Base-by-base conservation (phyloP, 2,888 invertebrate species). In the Ceratothoa steindachneri region DNA sequence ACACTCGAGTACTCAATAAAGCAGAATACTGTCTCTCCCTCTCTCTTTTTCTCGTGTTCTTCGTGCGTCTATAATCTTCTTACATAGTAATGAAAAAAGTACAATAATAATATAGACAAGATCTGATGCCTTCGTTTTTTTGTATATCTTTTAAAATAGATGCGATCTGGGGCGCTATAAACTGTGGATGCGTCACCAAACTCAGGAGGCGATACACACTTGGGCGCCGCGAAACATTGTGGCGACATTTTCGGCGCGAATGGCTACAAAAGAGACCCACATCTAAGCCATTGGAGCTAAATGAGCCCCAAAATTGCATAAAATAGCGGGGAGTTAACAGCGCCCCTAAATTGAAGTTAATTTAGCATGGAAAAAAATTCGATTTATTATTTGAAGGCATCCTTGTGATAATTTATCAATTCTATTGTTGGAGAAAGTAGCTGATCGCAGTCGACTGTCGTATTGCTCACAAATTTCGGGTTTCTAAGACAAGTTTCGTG, bases 271-370 rank as follows among this genome's bases (percentile, higher is more conserved):
- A 12, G 19, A 19, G 3, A 7, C 2, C 60, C 60, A 60, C n/a
- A 12, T 60, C 12, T n/a, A 60, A 60, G 24, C 60, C 9, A 60
- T 60, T 60, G n/a, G 60, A 24, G 27, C 19, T 60, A 60, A 60
- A 60, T 60, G 60, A 60, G 60, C 22, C 60, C 24, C n/a, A 60
- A 60, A 60, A 60, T 60, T 60, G 19, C 60, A 60, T 60, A 60
- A 60, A 60, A 60, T 60, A 60, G 22, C 27, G 27, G 27, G 60
- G 60, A 24, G 60, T 24, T 24, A 24, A 60, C 19, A 3, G 60
- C 24, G 27, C 60, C 24, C 1, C 19, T 24, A 60, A 60, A 60
- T 60, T 60, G 3, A 60, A 60, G 22, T 60, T 60, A 60, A 60
- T 24, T 60, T 24, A 60, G 41, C 41, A 41, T 41, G 41, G 41